phyloP scores from a whole-genome alignment of 2,888 invertebrate species.

The Laspeyria flexula region DNA sequence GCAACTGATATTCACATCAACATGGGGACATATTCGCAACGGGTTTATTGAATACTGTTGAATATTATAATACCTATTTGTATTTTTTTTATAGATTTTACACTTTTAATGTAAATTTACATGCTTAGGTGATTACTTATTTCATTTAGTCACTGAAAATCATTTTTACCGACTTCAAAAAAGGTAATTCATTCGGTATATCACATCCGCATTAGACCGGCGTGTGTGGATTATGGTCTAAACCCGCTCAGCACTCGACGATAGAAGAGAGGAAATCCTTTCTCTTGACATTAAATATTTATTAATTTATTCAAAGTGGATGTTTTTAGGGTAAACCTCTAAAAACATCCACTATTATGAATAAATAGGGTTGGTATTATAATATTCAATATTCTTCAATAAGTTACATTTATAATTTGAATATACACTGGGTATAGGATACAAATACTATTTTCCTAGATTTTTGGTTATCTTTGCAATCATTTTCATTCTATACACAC shows the following conservation, averaged over 20 bases:
- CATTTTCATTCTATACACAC: conserved; percentile 30
- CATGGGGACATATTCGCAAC: conserved; percentile 46
- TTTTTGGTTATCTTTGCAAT: conserved; percentile 23
- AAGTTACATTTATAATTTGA: conserved; percentile 28
- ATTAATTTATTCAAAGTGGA: no score
- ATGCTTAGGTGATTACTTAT: conserved; percentile 1
- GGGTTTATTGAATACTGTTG: conserved; percentile 22
- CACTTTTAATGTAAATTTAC: not conserved
- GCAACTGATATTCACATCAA: conserved; percentile 53
- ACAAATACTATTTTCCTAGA: conserved; percentile 34
- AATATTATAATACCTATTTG: conserved; percentile 24
- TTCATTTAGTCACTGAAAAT: not conserved
- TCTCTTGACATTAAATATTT: no score
- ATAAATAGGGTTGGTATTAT: conserved; percentile 14
- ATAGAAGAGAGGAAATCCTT: no score
- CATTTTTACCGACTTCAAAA: no score
- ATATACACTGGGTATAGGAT: conserved; percentile 43
- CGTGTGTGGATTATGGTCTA: no score
- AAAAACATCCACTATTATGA: no score
- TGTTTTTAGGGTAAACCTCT: no score
- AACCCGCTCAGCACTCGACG: no score
- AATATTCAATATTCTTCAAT: conserved; percentile 36
- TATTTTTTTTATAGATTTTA: not conserved
- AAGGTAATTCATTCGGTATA: no score
- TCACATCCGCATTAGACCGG: no score